These are phyloP conservation scores for Heteronetta atricapilla DNA, from an alignment of 2,113 vertebrate genomes.

Conservation along the genomic window DNA sequence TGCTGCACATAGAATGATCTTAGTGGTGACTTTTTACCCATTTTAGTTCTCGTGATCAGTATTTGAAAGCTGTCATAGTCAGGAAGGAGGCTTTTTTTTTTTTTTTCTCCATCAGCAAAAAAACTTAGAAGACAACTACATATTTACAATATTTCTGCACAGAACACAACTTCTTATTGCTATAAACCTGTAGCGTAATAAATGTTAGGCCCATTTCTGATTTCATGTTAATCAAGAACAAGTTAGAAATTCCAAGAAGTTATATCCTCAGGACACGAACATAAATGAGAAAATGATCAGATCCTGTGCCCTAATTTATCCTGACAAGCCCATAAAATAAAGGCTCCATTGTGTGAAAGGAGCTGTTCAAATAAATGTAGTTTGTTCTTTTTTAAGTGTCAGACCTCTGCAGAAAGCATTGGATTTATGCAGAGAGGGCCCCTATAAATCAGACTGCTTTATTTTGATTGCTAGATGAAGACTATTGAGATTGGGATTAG, in stretches of 20 bases:
- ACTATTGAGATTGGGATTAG: rapidly evolving
- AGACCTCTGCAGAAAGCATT: neutral
- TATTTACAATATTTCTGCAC: no score
- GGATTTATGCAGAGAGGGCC: neutral
- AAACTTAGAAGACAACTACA: neutral
- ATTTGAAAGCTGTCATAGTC: neutral
- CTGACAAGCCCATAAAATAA: neutral
- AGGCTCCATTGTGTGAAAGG: neutral
- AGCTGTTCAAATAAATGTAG: neutral
- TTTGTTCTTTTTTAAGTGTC: neutral
- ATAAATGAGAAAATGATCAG: neutral
- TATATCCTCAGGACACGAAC: neutral
- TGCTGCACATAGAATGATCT: neutral
- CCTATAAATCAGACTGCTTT: neutral
- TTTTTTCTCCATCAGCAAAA: neutral
- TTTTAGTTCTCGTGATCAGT: neutral
- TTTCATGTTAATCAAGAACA: neutral
- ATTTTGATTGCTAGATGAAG: neutral
- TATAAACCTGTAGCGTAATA: neutral
- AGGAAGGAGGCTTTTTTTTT: neutral
- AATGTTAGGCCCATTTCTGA: neutral
- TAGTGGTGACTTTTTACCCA: neutral
- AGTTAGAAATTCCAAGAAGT: neutral
- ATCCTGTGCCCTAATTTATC: neutral
- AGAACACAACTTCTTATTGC: neutral